phyloP scores from a whole-genome alignment of 2,888 invertebrate genomes.

The Drosophila formosana region DNA sequence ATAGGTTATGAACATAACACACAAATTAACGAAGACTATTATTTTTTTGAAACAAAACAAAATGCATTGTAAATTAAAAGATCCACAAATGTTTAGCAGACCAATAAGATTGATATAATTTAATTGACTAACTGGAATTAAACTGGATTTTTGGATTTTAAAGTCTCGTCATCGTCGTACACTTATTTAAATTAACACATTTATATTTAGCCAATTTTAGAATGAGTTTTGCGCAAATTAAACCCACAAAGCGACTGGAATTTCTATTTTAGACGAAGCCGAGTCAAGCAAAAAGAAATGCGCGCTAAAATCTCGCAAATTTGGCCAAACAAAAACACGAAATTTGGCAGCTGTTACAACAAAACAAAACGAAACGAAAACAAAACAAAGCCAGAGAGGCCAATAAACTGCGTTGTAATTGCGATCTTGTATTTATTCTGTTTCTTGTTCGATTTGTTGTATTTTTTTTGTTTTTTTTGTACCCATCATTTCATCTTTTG shows the following conservation, averaged over 20 bases:
- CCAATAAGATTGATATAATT: no score
- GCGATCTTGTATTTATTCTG: constrained; percentile 21
- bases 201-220: background rate
- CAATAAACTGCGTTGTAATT: constrained; percentile 43
- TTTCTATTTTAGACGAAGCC: background rate
- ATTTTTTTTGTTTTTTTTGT: no score
- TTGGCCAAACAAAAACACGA: constrained; percentile 63
- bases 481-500: constrained; percentile 1
- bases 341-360: constrained; percentile 63
- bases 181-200: no score
- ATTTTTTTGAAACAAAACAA: no score
- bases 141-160: no score
- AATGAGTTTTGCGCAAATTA: constrained; percentile 5
- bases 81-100: no score
- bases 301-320: constrained; percentile 34
- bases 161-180: no score
- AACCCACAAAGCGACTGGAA: constrained; percentile 2
- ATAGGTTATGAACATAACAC: no score
- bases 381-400: constrained; percentile 15
- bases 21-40: no score
- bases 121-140: no score
- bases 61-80: no score
- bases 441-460: background rate
- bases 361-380: constrained; percentile 21
- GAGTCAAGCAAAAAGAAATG: constrained; percentile 11